Evolutionary conservation across 1,140 invertebrate genomes (phyloP).

Genomic region (Frieseomelitta varia): DNA sequence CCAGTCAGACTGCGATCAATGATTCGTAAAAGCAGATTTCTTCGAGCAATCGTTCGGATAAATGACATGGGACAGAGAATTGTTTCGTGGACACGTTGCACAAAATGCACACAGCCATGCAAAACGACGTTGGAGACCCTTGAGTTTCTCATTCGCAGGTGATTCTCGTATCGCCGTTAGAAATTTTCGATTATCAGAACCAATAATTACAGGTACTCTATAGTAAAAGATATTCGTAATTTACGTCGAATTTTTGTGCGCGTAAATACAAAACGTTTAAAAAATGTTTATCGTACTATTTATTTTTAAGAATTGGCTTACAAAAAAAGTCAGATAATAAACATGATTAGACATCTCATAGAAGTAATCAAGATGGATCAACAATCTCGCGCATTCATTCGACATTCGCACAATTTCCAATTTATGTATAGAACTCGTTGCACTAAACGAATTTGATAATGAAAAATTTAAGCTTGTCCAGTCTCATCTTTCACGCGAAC

Average conservation of each 20-base stretch:
- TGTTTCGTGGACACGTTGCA: background rate
- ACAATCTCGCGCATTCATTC: background rate
- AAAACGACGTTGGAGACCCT: background rate
- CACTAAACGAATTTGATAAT: background rate
- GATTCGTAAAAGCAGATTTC: background rate
- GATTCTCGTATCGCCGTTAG: background rate
- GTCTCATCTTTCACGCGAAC: background rate
- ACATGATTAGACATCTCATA: background rate
- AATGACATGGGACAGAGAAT: background rate
- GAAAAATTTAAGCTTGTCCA: background rate
- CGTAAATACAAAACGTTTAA: background rate
- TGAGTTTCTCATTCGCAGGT: background rate
- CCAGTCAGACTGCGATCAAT: background rate
- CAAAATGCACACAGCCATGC: background rate
- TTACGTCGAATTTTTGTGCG: background rate
- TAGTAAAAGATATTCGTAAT: background rate
- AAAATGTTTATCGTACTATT: conserved; percentile 10
- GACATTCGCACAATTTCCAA: no score
- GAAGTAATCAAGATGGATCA: background rate
- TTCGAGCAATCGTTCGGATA: background rate
- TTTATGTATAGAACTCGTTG: background rate
- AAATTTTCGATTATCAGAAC: background rate
- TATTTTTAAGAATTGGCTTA: conserved; percentile 34
- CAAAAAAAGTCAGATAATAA: conserved; percentile 22
- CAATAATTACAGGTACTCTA: background rate